Evolutionary conservation across 2,113 vertebrate genomes (phyloP).

Genomic region (Clarias macrocephalus): DNA sequence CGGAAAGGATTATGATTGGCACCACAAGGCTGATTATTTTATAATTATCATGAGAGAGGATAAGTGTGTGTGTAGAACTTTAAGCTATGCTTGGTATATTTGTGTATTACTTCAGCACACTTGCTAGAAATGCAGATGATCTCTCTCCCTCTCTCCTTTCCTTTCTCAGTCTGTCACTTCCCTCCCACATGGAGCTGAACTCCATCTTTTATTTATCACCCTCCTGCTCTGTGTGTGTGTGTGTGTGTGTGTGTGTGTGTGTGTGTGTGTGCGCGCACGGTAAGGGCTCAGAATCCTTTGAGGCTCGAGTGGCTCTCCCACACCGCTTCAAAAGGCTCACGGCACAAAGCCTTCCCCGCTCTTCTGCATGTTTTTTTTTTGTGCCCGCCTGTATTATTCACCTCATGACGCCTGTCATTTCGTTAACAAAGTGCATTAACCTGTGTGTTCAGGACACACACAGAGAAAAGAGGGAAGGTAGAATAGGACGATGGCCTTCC

Average conservation of each 20-base stretch:
- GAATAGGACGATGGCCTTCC: not conserved
- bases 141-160: not conserved
- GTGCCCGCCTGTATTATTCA: not conserved
- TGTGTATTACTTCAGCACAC: not conserved
- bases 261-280: conserved; percentile 24
- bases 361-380: not conserved
- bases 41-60: not conserved
- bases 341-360: conserved; percentile 54
- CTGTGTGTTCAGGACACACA: conserved; percentile 13
- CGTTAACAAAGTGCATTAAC: conserved; percentile 32
- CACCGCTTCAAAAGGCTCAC: conserved; percentile 67
- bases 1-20: not conserved
- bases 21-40: not conserved
- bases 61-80: not conserved
- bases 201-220: conserved; percentile 49
- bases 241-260: conserved; percentile 23
- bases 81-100: not conserved
- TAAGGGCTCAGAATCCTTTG: conserved; percentile 55
- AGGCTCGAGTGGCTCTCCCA: conserved; percentile 63
- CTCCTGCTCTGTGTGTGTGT: conserved; percentile 6
- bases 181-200: conserved; percentile 28
- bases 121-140: conserved; percentile 4
- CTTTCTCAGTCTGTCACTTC: conserved; percentile 17
- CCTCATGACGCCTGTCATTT: conserved; percentile 21
- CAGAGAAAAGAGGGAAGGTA: conserved; percentile 2